phyloP scores from a whole-genome alignment of 1,140 invertebrate genomes.

The Lithobius niger region DNA sequence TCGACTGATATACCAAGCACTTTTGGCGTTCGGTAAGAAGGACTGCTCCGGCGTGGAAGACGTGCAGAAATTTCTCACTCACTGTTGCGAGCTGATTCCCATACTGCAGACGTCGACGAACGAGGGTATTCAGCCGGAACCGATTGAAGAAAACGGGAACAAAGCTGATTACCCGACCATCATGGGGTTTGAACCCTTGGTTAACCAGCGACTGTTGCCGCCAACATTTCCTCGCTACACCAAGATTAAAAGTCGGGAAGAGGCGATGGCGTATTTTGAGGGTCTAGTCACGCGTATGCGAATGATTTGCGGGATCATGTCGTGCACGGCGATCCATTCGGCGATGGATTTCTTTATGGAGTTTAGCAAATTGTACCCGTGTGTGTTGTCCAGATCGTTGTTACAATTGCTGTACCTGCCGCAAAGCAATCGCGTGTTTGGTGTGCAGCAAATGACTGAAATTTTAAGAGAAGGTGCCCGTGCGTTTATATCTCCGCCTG shows the following conservation, averaged over 20 bases:
- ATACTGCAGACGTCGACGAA: conserved; percentile 59
- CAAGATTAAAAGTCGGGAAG: conserved; percentile 68
- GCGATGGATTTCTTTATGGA: conserved; percentile 87
- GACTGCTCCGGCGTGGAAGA: conserved; percentile 36
- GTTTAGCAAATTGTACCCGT: conserved; percentile 74
- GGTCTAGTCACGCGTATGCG: conserved; percentile 64
- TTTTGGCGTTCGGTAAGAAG: conserved; percentile 49
- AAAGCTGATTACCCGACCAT: conserved; percentile 31
- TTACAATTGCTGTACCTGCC: conserved; percentile 41
- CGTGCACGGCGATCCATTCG: conserved; percentile 60
- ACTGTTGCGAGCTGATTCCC: conserved; percentile 60
- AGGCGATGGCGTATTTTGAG: conserved; percentile 72
- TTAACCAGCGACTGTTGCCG: conserved; percentile 85
- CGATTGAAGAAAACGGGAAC: conserved; percentile 3
- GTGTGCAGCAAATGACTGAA: conserved; percentile 49
- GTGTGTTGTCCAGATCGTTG: conserved; percentile 85
- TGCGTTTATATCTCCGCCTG: conserved; percentile 76
- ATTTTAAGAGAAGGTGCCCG: conserved; percentile 70
- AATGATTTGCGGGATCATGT: conserved; percentile 66
- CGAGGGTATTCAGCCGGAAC: conserved; percentile 55
- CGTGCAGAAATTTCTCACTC: conserved; percentile 50
- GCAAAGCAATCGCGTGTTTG: conserved; percentile 26
- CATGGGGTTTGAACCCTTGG: conserved; percentile 84
- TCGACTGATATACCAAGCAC: conserved; percentile 65
- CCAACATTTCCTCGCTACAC: conserved; percentile 97